Evolutionary conservation across 2,888 invertebrate species (phyloP), one percentile per base, ranked within the genome.

Genomic region (Sussaba pulchella): DNA sequence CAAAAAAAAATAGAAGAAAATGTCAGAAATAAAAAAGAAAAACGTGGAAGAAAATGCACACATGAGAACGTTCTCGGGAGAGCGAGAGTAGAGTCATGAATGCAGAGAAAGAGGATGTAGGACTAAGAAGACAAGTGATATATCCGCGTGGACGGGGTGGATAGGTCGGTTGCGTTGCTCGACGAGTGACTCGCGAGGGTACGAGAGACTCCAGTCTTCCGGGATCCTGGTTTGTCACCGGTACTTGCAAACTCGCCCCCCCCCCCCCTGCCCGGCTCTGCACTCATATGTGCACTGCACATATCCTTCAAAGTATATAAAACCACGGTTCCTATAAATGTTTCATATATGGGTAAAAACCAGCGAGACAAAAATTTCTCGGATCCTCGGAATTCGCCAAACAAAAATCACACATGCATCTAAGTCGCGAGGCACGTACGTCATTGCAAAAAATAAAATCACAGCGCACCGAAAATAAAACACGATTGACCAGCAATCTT

Each of bases 91-190:
- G 52, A 39, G 14, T 10, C 43, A 64, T 67, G 66, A 57, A 67
- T 26, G 59, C 50, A 64, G 26, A 39, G 43, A 74, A 75, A 36
- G 57, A 66, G 69, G 69, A 80, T 69, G 70, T 73, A 77, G 52
- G 80, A 74, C 77, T 77, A 81, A 83, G 78, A 80, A 83, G 78
- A 78, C 76, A 79, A 75, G 79, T 73, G 79, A 75, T 61, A 64
- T 64, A 66, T 71, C 59, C 66, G 64, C 47, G 54, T 66, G 41
- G 43, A 66, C 72, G 67, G 50, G 73, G 69, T 52, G 66, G 50
- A 45, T 70, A 26, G 76, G 80, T 76, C 57, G 69, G 66, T 70
- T 70, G 73, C 59, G 64, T 66, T 73, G 69, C 59, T 21, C 39
- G 67, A 63, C 67, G 67, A 73, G 67, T 67, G 41, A 71, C 54